phyloP scores from a whole-genome alignment of 2,888 invertebrate species.

The Acronicta aceris region DNA sequence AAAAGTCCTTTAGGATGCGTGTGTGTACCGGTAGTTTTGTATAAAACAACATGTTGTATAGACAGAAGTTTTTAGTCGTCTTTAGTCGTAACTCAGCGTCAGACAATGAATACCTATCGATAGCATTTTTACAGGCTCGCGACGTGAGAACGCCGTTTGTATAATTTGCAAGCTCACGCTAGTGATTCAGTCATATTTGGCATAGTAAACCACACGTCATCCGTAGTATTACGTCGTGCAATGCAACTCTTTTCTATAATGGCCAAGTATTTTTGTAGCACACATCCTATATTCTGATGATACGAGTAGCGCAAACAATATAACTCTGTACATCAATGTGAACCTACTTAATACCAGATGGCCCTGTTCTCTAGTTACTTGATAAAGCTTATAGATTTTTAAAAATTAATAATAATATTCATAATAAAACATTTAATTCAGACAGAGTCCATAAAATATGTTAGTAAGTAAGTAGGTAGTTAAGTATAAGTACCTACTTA shows the following conservation, averaged over 20 bases:
- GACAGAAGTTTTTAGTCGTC: conserved; percentile 33
- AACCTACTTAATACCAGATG: conserved; percentile 31
- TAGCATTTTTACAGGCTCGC: conserved; percentile 36
- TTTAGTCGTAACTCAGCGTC: conserved; percentile 9
- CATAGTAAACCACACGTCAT: conserved; percentile 20
- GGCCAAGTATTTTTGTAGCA: conserved; percentile 1
- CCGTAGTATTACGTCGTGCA: conserved; percentile 12
- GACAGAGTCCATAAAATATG: too few relatives aligned
- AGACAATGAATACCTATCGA: conserved; percentile 34
- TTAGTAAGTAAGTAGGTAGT: too few relatives aligned
- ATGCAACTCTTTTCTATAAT: conserved; percentile 4
- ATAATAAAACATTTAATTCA: too few relatives aligned
- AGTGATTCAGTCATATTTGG: conserved; percentile 31
- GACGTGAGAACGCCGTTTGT: conserved; percentile 25
- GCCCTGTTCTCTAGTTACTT: conserved; percentile 23
- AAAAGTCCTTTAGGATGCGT: too few relatives aligned
- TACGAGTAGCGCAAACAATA: conserved; percentile 15
- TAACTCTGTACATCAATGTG: conserved; percentile 22
- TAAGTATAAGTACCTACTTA: too few relatives aligned
- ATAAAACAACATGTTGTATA: background rate
- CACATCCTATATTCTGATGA: background rate
- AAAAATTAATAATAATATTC: too few relatives aligned
- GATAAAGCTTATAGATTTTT: too few relatives aligned
- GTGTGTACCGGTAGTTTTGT: background rate
- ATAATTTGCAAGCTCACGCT: conserved; percentile 47